Base-by-base conservation (phyloP, 2,888 invertebrate species). In the Thera britannica region DNA sequence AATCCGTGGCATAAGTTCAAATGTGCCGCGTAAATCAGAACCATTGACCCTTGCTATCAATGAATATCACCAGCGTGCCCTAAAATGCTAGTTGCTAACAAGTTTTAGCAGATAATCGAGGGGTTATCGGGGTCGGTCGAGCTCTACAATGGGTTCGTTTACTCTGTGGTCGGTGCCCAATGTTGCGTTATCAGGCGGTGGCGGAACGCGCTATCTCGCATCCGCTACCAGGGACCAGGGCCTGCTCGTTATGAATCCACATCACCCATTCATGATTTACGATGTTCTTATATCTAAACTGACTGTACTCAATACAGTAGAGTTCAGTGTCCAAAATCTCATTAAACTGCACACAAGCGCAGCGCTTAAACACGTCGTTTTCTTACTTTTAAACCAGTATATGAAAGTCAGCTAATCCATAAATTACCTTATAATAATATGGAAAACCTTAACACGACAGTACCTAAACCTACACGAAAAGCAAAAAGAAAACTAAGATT, bases 171-270 rank as follows among this genome's bases (percentile, higher is more conserved):
- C 68, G 72, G 75, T 73, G 81, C 86, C 88, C 83, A 88, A 89
- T 85, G 86, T 83, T 70, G 76, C 77, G 82, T 89, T 90, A 91
- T 91, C 91, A 76, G 80, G 68, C 75, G 80, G 83, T 85, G 85
- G 83, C 90, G 90, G 90, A 88, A 90, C 88, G 85, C 70, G 79
- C 88, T 90, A 90, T 91, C 71, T 72, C 78, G 79, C 90, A 90
- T 91, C 91, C 91, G 91, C 81, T 85, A 82, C 75, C 73, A 44
- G 61, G 67, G 73, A 72, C 72, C 72, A 70, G 75, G 72, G 70
- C 68, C 72, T 65, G 71, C 41, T 48, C 65, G 75, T 72, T 73
- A 65, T 72, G 75, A 71, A 70, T 61, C 71, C 63, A 68, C 65
- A 65, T 60, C 60, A 51, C 54, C 56, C 68, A 65, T 66, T 66